phyloP scores from a whole-genome alignment of 2,797 vertebrate genomes.

The Eupleurogrammus muticus region DNA sequence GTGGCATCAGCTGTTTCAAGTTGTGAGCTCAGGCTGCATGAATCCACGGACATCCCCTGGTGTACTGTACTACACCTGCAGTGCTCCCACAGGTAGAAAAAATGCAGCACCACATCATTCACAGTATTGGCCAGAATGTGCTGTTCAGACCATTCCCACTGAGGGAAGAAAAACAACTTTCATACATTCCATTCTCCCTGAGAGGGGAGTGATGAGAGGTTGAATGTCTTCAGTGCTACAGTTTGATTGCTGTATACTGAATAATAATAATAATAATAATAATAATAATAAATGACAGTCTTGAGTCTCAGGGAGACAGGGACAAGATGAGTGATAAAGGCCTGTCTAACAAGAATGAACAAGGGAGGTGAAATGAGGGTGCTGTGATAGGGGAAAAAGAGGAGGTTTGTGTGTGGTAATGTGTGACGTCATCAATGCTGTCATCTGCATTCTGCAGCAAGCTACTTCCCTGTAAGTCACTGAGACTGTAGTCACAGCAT shows the following conservation, averaged over 20 bases:
- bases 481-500: conserved; percentile 38
- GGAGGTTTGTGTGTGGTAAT: conserved; percentile 30
- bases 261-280: neutral
- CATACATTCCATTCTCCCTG: conserved; percentile 45
- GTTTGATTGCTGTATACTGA: conserved; percentile 25
- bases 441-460: conserved; percentile 22
- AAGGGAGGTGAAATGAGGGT: conserved; percentile 34
- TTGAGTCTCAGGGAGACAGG: conserved; percentile 35
- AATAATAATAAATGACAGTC: conserved; percentile 66
- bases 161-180: conserved; percentile 59
- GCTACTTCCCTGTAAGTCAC: conserved; percentile 18
- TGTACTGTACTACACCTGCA: conserved; percentile 50
- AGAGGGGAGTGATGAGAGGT: neutral
- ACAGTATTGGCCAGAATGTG: conserved; percentile 34
- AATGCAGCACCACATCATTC: conserved; percentile 38
- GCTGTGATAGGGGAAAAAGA: neutral
- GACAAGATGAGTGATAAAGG: conserved; percentile 31
- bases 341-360: conserved; percentile 30
- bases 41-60: conserved; percentile 9
- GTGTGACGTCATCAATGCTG: conserved; percentile 28
- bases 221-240: conserved; percentile 40
- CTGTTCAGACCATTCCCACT: conserved; percentile 49
- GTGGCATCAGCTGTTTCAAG: neutral
- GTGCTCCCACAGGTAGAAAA: conserved; percentile 32
- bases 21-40: neutral